Evolutionary conservation across 2,797 vertebrate species (phyloP).

Genomic region (Xenops minutus): DNA sequence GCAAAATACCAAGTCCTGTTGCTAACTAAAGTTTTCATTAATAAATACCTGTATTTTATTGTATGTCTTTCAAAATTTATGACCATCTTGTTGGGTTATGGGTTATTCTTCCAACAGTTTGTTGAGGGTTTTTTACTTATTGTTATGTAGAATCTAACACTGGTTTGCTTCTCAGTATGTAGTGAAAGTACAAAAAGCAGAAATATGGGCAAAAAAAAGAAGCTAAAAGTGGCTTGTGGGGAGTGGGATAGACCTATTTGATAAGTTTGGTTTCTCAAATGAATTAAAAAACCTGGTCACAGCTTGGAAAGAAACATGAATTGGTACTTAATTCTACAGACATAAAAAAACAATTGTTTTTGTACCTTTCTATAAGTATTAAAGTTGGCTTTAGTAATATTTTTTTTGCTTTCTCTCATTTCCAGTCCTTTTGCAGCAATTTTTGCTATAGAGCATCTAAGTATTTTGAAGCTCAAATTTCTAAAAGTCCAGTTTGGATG

Average conservation of each 20-base stretch:
- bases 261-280: background rate
- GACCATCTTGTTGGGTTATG: background rate
- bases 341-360: background rate
- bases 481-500: slow-evolving; percentile 89
- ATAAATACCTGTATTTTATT: background rate
- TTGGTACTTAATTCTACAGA: background rate
- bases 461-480: slow-evolving; percentile 90
- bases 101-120: background rate
- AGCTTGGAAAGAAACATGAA: background rate
- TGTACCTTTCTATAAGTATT: background rate
- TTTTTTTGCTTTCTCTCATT: background rate
- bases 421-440: slow-evolving; percentile 93
- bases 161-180: background rate
- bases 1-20: background rate
- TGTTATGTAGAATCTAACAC: background rate
- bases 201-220: background rate
- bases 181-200: background rate
- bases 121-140: fast-evolving
- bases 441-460: slow-evolving; percentile 96
- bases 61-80: background rate
- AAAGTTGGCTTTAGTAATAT: background rate
- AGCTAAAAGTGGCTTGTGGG: background rate
- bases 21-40: background rate
- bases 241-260: background rate
- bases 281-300: background rate